These are phyloP conservation scores for Pseudorhombus dupliciocellatus DNA, from an alignment of 2,113 vertebrate species.

Conservation along the genomic window DNA sequence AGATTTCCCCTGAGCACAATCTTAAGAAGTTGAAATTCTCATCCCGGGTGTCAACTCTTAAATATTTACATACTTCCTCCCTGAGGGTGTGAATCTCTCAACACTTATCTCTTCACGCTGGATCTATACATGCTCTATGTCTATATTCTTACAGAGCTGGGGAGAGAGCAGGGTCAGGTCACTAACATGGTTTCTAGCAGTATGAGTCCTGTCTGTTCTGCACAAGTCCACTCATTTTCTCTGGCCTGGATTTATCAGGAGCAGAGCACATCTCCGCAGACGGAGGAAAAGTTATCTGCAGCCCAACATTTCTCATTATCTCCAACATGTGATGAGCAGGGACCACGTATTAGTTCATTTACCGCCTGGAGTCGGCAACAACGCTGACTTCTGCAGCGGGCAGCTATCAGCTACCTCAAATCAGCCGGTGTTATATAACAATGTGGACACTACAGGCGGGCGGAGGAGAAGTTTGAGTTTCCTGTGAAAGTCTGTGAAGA, in stretches of 20 bases:
- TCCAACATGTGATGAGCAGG: conserved; percentile 34
- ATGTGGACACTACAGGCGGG: conserved; percentile 16
- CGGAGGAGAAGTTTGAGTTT: conserved; percentile 15
- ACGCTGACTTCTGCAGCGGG: conserved; percentile 37
- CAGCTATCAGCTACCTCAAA: conserved; percentile 56
- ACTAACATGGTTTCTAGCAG: neutral
- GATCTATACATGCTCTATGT: neutral
- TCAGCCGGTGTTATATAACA: conserved; percentile 40
- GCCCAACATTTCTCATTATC: conserved; percentile 47
- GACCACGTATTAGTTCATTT: conserved; percentile 44
- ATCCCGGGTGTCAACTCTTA: conserved; percentile 2
- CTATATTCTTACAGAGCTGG: conserved; percentile 5
- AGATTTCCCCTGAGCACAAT: neutral
- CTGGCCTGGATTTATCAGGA: conserved; percentile 16
- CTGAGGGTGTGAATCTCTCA: conserved; percentile 11
- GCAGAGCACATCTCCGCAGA: conserved; percentile 23
- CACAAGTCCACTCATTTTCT: conserved; percentile 30
- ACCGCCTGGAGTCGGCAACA: conserved; percentile 43
- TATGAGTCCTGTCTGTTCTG: too few species aligned
- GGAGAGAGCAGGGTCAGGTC: conserved; percentile 17
- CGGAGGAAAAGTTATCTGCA: conserved; percentile 35
- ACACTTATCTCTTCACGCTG: conserved; percentile 49
- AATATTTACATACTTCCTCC: conserved; percentile 36
- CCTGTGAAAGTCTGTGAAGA: conserved; percentile 18
- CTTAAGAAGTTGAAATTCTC: conserved; percentile 6